Percentiles rank a stretch among this genome's conserved stretches.
phyloP scores from a whole-genome alignment of 2,113 vertebrate species.

The Catagonus wagneri region DNA sequence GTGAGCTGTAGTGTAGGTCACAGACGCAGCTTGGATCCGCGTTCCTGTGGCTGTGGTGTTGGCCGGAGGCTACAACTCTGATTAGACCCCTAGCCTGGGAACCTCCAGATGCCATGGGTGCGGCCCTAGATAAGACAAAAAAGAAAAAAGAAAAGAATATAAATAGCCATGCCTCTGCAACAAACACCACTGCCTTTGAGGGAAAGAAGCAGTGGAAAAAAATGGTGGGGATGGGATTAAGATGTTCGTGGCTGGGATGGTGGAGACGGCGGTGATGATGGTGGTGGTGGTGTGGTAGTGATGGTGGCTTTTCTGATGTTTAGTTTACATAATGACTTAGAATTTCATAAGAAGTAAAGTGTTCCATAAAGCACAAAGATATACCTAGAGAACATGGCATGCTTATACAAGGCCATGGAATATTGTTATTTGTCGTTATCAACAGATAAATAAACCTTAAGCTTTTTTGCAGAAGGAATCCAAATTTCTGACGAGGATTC shows the following conservation, averaged over 20 bases:
- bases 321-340: neutral
- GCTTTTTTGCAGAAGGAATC: neutral
- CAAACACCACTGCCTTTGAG: neutral
- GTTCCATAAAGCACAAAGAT: neutral
- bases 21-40: too few species aligned
- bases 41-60: too few species aligned
- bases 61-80: too few species aligned
- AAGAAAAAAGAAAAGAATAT: neutral
- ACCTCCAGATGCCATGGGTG: too few species aligned
- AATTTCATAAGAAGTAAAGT: neutral
- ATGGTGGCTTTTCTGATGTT: neutral
- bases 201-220: neutral
- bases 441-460: slow-evolving; percentile 47
- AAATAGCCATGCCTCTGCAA: neutral
- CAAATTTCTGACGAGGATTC: slow-evolving; percentile 46
- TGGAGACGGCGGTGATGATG: rapidly evolving
- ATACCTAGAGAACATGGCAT: neutral
- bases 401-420: neutral
- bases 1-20: too few species aligned
- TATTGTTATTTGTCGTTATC: neutral
- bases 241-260: too few species aligned
- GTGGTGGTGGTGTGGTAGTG: too few species aligned
- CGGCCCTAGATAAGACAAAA: too few species aligned
- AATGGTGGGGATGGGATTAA: rapidly evolving
- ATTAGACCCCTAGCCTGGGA: too few species aligned